phyloP scores from a whole-genome alignment of 2,888 invertebrate genomes.

The Drosophila trichaetosa region DNA sequence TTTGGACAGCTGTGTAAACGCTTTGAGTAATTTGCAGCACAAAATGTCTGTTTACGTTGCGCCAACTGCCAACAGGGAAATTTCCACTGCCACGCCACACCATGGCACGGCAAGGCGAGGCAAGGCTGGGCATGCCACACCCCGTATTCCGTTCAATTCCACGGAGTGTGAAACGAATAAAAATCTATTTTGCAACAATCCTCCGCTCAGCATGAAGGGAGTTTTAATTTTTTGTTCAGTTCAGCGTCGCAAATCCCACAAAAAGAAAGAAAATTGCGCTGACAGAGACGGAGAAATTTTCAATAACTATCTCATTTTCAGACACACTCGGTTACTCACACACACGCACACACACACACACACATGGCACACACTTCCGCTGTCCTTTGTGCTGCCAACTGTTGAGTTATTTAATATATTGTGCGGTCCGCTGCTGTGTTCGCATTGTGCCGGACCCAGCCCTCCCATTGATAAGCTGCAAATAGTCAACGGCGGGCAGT shows the following conservation, averaged over 20 bases:
- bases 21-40: slow-evolving; percentile 27
- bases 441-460: slow-evolving; percentile 28
- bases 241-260: slow-evolving; percentile 31
- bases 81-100: neutral
- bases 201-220: slow-evolving; percentile 27
- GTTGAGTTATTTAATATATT: slow-evolving; percentile 66
- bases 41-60: slow-evolving; percentile 3
- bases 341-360: slow-evolving; percentile 1
- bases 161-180: slow-evolving; percentile 29
- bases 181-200: slow-evolving; percentile 56
- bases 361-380: slow-evolving; percentile 18
- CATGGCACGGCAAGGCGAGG: neutral
- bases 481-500: slow-evolving; percentile 41
- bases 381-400: slow-evolving; percentile 58
- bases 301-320: slow-evolving; percentile 57
- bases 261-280: slow-evolving; percentile 24
- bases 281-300: slow-evolving; percentile 39
- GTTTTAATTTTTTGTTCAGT: slow-evolving; percentile 47
- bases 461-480: slow-evolving; percentile 64
- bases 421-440: slow-evolving; percentile 20
- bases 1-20: slow-evolving; percentile 32
- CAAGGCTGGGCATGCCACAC: neutral
- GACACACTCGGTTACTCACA: slow-evolving; percentile 7
- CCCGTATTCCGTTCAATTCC: slow-evolving; percentile 6
- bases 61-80: neutral